Evolutionary conservation across 2,113 vertebrate species (phyloP).

Genomic region (Triplophysa tibetana): DNA sequence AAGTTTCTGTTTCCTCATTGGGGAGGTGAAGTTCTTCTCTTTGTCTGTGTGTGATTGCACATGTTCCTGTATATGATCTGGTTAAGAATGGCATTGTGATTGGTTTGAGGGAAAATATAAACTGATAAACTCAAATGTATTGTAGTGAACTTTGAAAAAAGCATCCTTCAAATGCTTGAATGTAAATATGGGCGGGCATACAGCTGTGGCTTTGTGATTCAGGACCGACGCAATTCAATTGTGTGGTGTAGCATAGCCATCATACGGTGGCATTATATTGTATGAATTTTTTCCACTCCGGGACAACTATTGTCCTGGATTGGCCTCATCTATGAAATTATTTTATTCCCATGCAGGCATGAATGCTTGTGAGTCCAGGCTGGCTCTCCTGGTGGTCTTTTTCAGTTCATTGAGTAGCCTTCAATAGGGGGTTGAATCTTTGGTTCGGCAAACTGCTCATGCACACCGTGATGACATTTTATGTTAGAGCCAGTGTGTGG

Average conservation of each 20-base stretch:
- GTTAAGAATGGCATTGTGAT: too few species aligned
- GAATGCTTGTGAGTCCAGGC: neutral
- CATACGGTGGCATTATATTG: neutral
- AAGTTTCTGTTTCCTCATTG: neutral
- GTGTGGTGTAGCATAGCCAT: neutral
- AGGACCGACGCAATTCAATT: neutral
- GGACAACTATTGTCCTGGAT: neutral
- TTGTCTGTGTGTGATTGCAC: neutral
- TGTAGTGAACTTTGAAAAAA: too few species aligned
- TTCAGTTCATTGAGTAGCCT: neutral
- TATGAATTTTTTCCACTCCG: neutral
- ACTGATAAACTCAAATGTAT: too few species aligned
- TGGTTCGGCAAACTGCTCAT: conserved; percentile 3
- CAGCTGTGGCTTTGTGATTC: neutral
- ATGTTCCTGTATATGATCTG: neutral
- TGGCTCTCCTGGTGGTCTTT: neutral
- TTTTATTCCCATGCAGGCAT: neutral
- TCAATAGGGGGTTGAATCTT: neutral
- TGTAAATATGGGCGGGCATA: neutral
- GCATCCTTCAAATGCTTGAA: too few species aligned
- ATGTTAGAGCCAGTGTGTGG: neutral
- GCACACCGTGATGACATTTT: conserved; percentile 19
- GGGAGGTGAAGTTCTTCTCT: neutral
- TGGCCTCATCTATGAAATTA: neutral
- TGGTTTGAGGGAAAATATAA: too few species aligned